Evolutionary conservation across 2,113 vertebrate genomes (phyloP).

Genomic region (Condylura cristata): DNA sequence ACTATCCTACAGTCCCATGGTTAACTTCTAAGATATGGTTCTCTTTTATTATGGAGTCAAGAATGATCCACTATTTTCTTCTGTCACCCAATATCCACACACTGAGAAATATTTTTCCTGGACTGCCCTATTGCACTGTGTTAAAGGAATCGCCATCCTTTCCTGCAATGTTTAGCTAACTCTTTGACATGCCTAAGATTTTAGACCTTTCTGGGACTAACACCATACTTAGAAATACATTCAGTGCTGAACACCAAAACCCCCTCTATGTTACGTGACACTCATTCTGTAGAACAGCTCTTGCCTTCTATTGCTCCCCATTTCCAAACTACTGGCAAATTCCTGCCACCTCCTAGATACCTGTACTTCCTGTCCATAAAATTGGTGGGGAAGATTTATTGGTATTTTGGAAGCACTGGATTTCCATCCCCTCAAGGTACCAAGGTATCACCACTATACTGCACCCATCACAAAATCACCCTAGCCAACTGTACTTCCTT

Average conservation of each 20-base stretch:
- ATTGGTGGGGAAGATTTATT: neutral
- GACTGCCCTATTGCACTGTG: neutral
- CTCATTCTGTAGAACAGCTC: neutral
- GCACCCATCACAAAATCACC: too few relatives aligned
- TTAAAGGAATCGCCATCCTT: neutral
- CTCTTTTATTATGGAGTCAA: neutral
- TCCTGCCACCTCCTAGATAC: neutral
- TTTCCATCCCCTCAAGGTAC: too few relatives aligned
- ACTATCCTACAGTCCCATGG: neutral
- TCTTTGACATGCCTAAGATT: neutral
- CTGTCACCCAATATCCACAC: neutral
- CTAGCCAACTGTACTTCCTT: too few relatives aligned
- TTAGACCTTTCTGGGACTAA: neutral
- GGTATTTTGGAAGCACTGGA: too few relatives aligned
- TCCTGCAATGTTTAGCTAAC: neutral
- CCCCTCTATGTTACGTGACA: neutral
- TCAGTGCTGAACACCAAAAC: neutral
- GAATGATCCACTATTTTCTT: neutral
- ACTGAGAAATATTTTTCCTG: neutral
- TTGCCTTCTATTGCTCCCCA: neutral
- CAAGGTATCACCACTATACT: too few relatives aligned
- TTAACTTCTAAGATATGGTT: neutral
- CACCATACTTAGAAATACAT: neutral
- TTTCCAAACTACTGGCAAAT: neutral
- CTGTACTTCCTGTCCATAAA: neutral